Conservation (phyloP, 1,140 invertebrate species). For the Steinernema feltiae region DNA sequence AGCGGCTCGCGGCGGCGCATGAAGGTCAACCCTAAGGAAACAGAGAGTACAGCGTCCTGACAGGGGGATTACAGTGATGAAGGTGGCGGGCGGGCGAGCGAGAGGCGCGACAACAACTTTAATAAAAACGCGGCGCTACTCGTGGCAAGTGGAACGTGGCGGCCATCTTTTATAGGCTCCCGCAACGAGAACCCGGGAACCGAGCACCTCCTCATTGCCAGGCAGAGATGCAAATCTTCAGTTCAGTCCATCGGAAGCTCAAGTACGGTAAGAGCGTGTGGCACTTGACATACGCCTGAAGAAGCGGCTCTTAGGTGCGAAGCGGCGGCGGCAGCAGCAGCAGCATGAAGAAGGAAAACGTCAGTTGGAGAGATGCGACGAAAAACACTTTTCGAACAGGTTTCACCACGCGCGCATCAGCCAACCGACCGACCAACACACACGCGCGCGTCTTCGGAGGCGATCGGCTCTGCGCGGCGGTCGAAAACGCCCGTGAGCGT, state of each 20-base stretch:
- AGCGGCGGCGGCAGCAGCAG: background rate
- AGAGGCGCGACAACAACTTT: background rate
- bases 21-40: constrained; percentile 9
- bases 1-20: no score
- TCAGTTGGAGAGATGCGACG: background rate
- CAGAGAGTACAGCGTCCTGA: background rate
- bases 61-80: background rate
- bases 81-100: background rate
- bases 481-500: no score
- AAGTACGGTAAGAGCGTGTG: no score
- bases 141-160: background rate
- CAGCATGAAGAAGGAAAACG: background rate
- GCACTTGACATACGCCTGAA: no score
- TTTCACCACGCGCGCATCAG: background rate
- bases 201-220: no score
- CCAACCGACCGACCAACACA: background rate
- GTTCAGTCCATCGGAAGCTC: no score
- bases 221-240: no score
- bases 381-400: constrained; percentile 13
- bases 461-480: no score
- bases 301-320: background rate
- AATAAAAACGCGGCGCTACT: background rate
- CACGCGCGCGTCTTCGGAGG: background rate
- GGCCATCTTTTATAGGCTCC: background rate
- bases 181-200: no score